Evolutionary conservation across 2,797 vertebrate genomes (phyloP), one percentile per base, ranked within the genome.

Genomic region (Phoeniculus purpureus): DNA sequence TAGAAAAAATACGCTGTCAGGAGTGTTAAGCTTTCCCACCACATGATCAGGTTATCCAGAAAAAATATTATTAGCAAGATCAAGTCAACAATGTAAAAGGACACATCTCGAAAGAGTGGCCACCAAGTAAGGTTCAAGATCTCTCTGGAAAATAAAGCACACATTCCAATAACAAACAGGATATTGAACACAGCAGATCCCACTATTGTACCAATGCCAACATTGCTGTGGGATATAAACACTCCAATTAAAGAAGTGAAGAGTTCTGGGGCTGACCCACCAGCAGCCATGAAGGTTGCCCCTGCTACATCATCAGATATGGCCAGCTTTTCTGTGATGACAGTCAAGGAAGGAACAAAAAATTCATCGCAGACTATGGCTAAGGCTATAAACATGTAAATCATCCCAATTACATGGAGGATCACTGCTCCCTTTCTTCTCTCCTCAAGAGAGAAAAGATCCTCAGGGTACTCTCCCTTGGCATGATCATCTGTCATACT

Each of bases 141-240:
- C 97, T 99, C 99, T 96, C 97, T 99, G 86, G 99, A 99, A 98
- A 99, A 99, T 91, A 99, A 98, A 94, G 99, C 99, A 75, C 99
- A 99, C 99, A 99, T 99, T 91, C 99, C 99, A 64, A 99, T 99
- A 94, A 99, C 99, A 43, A 99, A 99, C 61, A 99, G 98, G 96
- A 99, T 99, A 96, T 99, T 99, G 98, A 99, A 99, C 92, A 99
- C 99, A 0, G 99, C 99, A 5, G 99, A 99, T 94, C 99, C 99
- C 90, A 99, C 99, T 16, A 99, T 99, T 67, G 99, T 99, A 77
- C 99, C 99, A 82, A 99, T 99, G 96, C 99, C 99, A 27, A 99
- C 99, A 7, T 99, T 99, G 97, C 99, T 99, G 96, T 99, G 99
- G 3, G 99, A 99, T 97, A 99, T 99, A 97, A 99, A 99, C 65